Evolutionary conservation across 64 coral and sea anemone species (phyloP).

Genomic region (Trachythela sp.): DNA sequence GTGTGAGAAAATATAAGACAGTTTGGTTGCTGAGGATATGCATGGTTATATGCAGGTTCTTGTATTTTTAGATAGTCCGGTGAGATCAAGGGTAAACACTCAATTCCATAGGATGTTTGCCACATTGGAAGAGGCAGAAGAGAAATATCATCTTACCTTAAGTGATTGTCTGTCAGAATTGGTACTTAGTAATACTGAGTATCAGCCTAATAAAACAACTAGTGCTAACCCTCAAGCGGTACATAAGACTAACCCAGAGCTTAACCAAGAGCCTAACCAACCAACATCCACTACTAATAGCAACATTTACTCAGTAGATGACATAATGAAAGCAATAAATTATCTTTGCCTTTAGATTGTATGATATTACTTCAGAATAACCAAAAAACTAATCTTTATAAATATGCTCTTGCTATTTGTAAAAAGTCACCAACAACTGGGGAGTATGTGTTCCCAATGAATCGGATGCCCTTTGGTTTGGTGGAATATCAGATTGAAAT

Average conservation of each 20-base stretch:
- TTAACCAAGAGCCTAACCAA: no score
- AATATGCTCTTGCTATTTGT: constrained; percentile 49
- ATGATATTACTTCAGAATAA: constrained; percentile 35
- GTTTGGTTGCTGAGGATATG: no score
- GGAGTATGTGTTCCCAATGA: constrained; percentile 14
- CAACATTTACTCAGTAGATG: no score
- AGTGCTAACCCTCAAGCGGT: background rate
- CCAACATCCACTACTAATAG: no score
- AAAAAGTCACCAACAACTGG: background rate
- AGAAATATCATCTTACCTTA: background rate
- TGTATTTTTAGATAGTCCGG: no score
- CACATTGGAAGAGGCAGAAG: constrained; percentile 20
- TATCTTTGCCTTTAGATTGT: constrained; percentile 14
- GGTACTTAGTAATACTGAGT: background rate
- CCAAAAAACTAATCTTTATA: constrained; percentile 53
- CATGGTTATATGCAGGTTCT: no score
- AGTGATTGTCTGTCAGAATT: constrained; percentile 1
- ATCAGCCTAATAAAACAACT: background rate
- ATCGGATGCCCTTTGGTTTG: constrained; percentile 61
- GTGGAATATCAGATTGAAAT: constrained; percentile 67
- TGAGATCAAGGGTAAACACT: no score
- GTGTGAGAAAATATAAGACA: no score
- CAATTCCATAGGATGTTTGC: no score
- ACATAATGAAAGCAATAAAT: background rate
- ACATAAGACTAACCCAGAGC: no score